Evolutionary conservation across 2,797 vertebrate species (phyloP).

Genomic region (Peromyscus melanophrys): DNA sequence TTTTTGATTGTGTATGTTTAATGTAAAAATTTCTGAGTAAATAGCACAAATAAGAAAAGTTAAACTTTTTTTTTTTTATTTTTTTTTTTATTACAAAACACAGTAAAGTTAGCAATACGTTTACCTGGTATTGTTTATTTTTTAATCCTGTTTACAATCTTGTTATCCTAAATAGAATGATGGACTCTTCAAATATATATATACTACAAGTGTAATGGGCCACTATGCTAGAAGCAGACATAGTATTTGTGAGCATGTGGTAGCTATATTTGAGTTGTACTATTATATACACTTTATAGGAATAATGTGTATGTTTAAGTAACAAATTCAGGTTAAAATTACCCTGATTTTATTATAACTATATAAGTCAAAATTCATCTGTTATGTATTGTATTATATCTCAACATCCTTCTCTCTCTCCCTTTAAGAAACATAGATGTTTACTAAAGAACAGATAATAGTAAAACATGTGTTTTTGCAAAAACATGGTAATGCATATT

Average conservation of each 20-base stretch:
- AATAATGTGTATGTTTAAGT: neutral
- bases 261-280: conserved; percentile 45
- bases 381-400: neutral
- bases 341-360: neutral
- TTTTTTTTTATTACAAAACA: neutral
- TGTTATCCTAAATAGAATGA: neutral
- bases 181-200: neutral
- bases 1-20: neutral
- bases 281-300: neutral
- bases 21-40: neutral
- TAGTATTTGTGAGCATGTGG: neutral
- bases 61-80: no score
- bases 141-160: conserved; percentile 6
- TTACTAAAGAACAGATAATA: neutral
- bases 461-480: neutral
- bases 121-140: neutral
- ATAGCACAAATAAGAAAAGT: neutral
- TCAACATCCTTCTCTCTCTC: neutral
- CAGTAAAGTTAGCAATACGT: neutral
- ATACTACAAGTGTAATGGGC: neutral
- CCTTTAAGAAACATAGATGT: neutral
- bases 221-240: neutral
- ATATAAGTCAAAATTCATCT: neutral
- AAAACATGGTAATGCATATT: neutral
- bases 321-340: neutral